Conservation (phyloP, 2,113 vertebrate species). For the Sinocyclocheilus grahami region DNA sequence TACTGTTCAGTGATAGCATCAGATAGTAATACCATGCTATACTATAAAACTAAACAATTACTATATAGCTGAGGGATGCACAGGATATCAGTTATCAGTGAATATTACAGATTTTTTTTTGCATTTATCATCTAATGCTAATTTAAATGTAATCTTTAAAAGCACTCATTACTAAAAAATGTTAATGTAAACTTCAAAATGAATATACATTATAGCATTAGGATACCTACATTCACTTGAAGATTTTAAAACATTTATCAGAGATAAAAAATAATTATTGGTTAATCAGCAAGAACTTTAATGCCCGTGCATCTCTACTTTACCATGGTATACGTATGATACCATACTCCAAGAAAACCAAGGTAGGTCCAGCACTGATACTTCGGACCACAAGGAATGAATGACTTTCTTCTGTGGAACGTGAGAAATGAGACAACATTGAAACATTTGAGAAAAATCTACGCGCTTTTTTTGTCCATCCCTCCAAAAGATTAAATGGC, state of each 20-base stretch:
- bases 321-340: neutral
- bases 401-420: neutral
- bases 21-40: neutral
- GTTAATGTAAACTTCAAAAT: no score
- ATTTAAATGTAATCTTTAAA: no score
- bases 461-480: no score
- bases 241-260: neutral
- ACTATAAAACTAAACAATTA: neutral
- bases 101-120: no score
- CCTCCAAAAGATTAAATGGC: no score
- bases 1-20: neutral
- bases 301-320: neutral
- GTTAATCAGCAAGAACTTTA: neutral
- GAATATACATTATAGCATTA: no score
- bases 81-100: neutral
- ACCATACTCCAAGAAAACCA: neutral
- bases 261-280: neutral
- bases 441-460: no score
- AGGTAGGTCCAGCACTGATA: neutral
- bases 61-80: neutral
- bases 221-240: neutral
- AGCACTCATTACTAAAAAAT: no score
- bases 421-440: neutral
- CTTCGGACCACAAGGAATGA: neutral
- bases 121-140: no score